Percentiles rank a stretch among this genome's conserved stretches.
Conservation (phyloP, 2,113 vertebrate species). For the Actenoides lindsayi region DNA sequence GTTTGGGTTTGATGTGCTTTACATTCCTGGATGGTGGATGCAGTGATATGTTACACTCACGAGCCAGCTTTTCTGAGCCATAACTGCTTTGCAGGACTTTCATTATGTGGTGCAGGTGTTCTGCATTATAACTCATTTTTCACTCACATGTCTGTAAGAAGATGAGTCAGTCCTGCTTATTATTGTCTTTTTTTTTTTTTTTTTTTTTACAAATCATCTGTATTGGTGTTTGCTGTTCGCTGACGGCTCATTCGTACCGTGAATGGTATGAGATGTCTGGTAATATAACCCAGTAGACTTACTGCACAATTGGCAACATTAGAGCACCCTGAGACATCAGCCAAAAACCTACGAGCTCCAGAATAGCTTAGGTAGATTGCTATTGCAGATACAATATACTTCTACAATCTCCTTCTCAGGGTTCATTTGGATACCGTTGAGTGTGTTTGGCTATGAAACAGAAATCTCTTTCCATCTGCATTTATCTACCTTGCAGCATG, state of each 20-base stretch:
- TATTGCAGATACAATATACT: conserved; percentile 37
- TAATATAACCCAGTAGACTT: conserved; percentile 71
- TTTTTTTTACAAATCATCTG: conserved; percentile 48
- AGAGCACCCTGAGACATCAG: conserved; percentile 57
- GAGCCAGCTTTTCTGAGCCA: conserved; percentile 64
- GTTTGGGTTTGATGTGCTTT: neutral
- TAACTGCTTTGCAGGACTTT: conserved; percentile 69
- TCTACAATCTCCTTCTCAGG: neutral
- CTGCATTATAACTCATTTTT: conserved; percentile 64
- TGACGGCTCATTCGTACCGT: conserved; percentile 69
- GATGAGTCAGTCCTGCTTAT: conserved; percentile 57
- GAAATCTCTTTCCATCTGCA: conserved; percentile 66
- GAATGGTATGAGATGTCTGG: conserved; percentile 71
- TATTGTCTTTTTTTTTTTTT: conserved; percentile 37
- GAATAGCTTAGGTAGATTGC: conserved; percentile 43
- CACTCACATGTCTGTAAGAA: conserved; percentile 63
- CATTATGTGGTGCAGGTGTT: conserved; percentile 75
- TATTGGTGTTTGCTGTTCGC: conserved; percentile 43
- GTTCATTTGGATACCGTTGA: conserved; percentile 53
- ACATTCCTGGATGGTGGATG: neutral
- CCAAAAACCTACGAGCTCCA: conserved; percentile 50
- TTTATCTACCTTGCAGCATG: conserved; percentile 29
- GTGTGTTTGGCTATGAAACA: conserved; percentile 44
- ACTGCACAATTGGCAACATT: conserved; percentile 66
- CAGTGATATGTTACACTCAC: neutral